Conservation (phyloP, 2,113 vertebrate species). For the Mystacornis crossleyi region DNA sequence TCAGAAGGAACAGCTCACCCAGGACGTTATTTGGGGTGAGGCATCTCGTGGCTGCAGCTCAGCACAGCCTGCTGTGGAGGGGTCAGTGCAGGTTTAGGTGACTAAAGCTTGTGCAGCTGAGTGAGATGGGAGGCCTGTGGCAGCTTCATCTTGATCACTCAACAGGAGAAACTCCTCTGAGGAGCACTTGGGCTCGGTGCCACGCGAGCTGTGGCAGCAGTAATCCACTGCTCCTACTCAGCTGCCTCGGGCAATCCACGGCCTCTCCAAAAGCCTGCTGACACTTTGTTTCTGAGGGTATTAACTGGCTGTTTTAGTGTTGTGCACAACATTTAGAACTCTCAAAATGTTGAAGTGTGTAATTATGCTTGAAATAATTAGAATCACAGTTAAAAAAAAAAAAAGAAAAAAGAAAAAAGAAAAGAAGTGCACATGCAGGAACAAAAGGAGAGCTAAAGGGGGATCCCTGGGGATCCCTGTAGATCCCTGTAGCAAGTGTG, state of each 20-base stretch:
- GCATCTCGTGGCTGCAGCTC: background rate
- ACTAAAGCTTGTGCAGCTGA: background rate
- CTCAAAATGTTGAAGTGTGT: background rate
- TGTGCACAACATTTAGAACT: background rate
- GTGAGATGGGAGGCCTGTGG: background rate
- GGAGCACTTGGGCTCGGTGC: background rate
- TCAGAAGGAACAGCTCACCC: background rate
- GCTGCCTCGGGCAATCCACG: background rate
- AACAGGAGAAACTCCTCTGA: slow-evolving; percentile 6
- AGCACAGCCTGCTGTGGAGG: background rate
- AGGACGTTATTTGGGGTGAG: background rate
- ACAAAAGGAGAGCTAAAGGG: background rate
- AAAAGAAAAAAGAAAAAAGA: too few species aligned
- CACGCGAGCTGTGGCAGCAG: slow-evolving; percentile 19
- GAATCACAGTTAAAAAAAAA: background rate
- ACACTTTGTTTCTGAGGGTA: background rate
- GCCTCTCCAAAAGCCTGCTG: background rate
- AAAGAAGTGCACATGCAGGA: background rate
- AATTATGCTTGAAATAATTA: background rate
- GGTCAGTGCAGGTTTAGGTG: background rate
- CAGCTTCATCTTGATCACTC: slow-evolving; percentile 5
- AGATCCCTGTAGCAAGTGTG: background rate
- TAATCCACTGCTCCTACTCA: background rate
- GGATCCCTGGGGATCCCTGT: background rate
- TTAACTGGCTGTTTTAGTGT: background rate